phyloP scores from a whole-genome alignment of 2,113 vertebrate genomes.

The Phalacrocorax carbo region DNA sequence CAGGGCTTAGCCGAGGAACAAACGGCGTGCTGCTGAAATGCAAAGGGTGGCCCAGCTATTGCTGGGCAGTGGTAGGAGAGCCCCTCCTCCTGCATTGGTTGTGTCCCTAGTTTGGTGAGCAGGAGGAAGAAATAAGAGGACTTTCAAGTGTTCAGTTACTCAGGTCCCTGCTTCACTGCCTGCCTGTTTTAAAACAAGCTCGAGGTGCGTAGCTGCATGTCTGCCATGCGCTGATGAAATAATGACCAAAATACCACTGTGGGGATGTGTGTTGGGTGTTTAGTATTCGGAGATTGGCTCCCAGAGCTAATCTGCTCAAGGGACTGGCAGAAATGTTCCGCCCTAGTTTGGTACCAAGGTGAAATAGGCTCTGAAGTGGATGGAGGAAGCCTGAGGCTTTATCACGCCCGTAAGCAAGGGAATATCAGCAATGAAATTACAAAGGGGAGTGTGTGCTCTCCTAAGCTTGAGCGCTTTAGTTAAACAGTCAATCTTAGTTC shows the following conservation, averaged over 20 bases:
- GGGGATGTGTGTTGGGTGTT: not conserved
- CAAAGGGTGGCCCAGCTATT: not conserved
- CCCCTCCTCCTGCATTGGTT: not conserved
- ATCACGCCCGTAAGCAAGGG: not conserved
- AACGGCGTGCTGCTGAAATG: not conserved
- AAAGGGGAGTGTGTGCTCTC: not conserved
- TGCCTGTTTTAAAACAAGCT: not conserved
- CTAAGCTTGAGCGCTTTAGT: not conserved
- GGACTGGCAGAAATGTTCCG: not conserved
- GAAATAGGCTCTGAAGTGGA: not conserved
- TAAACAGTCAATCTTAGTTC: not conserved
- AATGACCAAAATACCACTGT: not conserved
- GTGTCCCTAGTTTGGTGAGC: not conserved
- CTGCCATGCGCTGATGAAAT: not conserved
- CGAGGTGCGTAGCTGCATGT: rapidly evolving
- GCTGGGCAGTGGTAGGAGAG: not conserved
- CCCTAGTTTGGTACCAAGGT: not conserved
- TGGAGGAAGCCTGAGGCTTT: not conserved
- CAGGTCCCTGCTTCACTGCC: rapidly evolving
- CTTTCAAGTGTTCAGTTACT: not conserved
- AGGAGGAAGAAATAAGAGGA: not conserved
- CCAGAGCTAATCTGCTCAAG: not conserved
- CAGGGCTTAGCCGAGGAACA: not conserved
- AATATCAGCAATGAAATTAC: not conserved
- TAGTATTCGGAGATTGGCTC: not conserved